Evolutionary conservation across 2,113 vertebrate genomes (phyloP), one percentile per base, ranked within the genome.

Genomic region (Bufo bufo): DNA sequence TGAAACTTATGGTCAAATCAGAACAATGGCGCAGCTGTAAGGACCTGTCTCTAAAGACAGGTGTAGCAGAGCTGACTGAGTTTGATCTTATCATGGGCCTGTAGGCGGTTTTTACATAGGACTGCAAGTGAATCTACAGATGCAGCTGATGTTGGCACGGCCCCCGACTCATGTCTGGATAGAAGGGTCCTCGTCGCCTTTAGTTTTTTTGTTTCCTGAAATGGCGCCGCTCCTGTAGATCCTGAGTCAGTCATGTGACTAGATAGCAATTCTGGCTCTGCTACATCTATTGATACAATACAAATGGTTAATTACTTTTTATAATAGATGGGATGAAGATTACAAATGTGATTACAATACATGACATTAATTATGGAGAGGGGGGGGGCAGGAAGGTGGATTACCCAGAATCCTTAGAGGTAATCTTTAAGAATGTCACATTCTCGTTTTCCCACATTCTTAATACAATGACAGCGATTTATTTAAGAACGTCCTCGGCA

Each of bases 381-480:
- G 56, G 58, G 14, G 33, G 17, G 65, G 19, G 8, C 43, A 16
- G 9, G 65, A 65, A 3, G 12, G 3, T 13, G 80, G 58, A 65
- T 82, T 82, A 82, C 80, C 59, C 59, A n/a, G 59, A 82, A 82
- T 65, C 45, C 80, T n/a, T 14, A 10, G 33, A 45, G 12, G 7
- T 82, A 65, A 82, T 82, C 80, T 82, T 47, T 59, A 77, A n/a
- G 49, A 78, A 56, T 54, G 77, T 23, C 50, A 78, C 77, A 13
- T 78, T 56, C 50, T 78, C 12, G 7, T 54, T 78, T 52, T 78
- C 77, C 77, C 75, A 77, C 75, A 77, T 77, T 50, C 20, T n/a
- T 54, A 77, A 78, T 78, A 23, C 45, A 74, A 43, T 47, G 71
- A 47, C 43, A 45, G 11, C 45, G 50, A 77, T 77, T 77, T 50